Evolutionary conservation across 2,888 invertebrate species (phyloP), one percentile per base, ranked within the genome.

Genomic region (Fragum whitleyi): DNA sequence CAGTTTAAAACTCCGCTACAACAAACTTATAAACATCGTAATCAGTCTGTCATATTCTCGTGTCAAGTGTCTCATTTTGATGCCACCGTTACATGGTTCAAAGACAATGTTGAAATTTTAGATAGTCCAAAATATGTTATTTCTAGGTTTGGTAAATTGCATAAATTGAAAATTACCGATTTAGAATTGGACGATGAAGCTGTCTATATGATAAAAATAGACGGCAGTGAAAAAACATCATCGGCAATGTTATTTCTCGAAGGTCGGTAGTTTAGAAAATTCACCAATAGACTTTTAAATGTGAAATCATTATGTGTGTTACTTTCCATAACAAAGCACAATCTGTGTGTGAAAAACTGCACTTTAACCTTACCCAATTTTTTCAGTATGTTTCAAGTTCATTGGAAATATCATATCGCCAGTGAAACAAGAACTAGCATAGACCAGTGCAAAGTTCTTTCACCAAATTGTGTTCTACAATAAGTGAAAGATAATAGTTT

Each of bases 51-150:
- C 74, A 89, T 87, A 59, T 86, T 94, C 74, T 90, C 88, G 11
- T 97, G 98, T 14, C 96, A 97, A 95, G 95, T 98, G 72, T 97
- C 98, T 0, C 96, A 96, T 87, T 96, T 96, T 75, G 95, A 96
- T 87, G 95, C 96, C 14, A 96, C 96, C 80, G 97, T 98, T 0
- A 96, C 96, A 73, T 98, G 98, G 98, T 95, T 95, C 87, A 95
- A 95, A 95, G 89, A 89, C 59, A 85, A 85, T 67, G 75, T 85
- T 16, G 85, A 84, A 42, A 77, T 91, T 3, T 57, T 39, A 28
- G n/a, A 73, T n/a, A 78, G 81, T 9, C 85, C 87, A 19, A 90
- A 90, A 80, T 87, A 90, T 73, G 70, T 76, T 28, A 84, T 92
- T 36, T 79, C 79, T 14, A 80, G 79, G n/a, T 89, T 90, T n/a